phyloP scores from a whole-genome alignment of 2,888 invertebrate genomes.

The Caenorhabditis sp. region DNA sequence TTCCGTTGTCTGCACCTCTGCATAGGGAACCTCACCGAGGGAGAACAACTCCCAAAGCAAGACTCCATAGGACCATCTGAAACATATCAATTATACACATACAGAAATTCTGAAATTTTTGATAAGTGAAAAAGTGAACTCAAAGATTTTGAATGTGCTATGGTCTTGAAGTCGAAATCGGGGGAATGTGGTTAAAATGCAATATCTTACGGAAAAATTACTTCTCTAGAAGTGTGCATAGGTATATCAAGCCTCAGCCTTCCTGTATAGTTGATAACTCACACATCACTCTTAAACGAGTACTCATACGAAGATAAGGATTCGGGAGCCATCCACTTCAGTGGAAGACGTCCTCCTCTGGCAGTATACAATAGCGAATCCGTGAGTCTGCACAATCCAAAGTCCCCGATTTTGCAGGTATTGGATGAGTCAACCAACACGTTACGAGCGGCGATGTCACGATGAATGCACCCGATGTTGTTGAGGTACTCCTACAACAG shows the following conservation, averaged over 20 bases:
- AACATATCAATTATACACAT: slow-evolving; percentile 2
- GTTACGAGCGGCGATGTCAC: slow-evolving; percentile 80
- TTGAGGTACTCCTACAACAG: slow-evolving; percentile 72
- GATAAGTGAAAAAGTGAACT: too few relatives aligned
- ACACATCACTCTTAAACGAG: slow-evolving; percentile 79
- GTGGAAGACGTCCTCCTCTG: slow-evolving; percentile 77
- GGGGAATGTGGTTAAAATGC: too few relatives aligned
- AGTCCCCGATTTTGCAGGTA: slow-evolving; percentile 80
- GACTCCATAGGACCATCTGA: slow-evolving; percentile 79
- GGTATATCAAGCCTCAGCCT: too few relatives aligned
- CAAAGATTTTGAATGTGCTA: too few relatives aligned
- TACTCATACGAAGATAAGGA: slow-evolving; percentile 76
- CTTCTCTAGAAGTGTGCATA: too few relatives aligned
- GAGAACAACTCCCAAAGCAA: slow-evolving; percentile 79
- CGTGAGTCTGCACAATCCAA: slow-evolving; percentile 79
- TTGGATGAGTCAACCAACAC: slow-evolving; percentile 75
- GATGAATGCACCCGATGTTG: slow-evolving; percentile 79
- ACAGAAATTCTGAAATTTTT: too few relatives aligned
- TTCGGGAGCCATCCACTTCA: slow-evolving; percentile 81
- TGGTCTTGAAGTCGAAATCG: too few relatives aligned
- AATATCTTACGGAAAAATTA: too few relatives aligned
- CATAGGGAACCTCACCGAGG: slow-evolving; percentile 79
- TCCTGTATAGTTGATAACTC: slow-evolving; percentile 40
- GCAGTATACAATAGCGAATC: slow-evolving; percentile 79
- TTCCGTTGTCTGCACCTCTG: slow-evolving; percentile 75